Percentiles rank a stretch among this genome's conserved stretches.
phyloP scores from a whole-genome alignment of 2,797 vertebrate species.

The Pantherophis vulpinus region DNA sequence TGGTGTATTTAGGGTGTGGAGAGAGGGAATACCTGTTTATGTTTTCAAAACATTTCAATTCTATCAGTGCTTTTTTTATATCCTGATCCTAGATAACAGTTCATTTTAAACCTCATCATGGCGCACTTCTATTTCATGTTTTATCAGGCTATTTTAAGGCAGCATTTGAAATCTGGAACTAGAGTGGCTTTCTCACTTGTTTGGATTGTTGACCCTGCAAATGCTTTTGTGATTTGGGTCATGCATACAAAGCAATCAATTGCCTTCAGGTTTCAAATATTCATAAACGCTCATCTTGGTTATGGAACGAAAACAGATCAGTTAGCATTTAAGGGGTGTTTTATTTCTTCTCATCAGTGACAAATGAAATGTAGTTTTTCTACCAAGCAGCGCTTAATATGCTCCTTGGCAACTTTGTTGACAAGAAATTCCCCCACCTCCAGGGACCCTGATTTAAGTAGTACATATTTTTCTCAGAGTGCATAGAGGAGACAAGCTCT shows the following conservation, averaged over 20 bases:
- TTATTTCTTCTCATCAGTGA: neutral
- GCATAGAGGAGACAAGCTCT: neutral
- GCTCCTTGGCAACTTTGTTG: neutral
- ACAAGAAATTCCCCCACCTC: neutral
- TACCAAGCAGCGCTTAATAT: slow-evolving; percentile 13
- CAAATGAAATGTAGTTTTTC: slow-evolving; percentile 6
- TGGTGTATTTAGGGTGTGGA: neutral
- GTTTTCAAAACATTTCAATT: too few species aligned
- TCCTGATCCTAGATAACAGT: neutral
- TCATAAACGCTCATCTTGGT: neutral
- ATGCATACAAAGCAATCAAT: neutral
- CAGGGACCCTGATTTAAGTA: neutral
- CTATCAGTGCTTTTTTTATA: neutral
- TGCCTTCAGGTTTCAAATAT: neutral
- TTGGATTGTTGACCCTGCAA: neutral
- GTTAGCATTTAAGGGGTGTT: neutral
- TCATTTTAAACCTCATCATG: neutral
- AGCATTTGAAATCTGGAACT: neutral
- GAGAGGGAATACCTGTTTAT: neutral
- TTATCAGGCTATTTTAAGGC: neutral
- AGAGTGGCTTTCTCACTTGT: neutral
- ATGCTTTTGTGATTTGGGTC: neutral
- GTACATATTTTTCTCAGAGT: slow-evolving; percentile 9
- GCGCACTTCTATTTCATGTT: neutral
- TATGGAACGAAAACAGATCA: neutral